Evolutionary conservation across 2,888 invertebrate species (phyloP).

Genomic region (Lingula anatina): DNA sequence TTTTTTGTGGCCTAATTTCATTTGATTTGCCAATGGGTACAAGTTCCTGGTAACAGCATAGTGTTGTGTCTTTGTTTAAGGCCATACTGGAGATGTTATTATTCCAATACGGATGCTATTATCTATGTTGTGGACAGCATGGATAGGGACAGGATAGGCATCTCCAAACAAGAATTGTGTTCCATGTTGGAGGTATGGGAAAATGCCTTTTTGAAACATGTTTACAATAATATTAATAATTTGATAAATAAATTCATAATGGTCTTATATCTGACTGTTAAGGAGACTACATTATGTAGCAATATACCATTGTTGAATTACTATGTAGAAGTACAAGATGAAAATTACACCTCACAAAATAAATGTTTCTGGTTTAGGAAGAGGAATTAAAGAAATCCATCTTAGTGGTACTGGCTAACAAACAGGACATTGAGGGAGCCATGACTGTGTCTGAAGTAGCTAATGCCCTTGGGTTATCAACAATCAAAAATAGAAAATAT

Average conservation of each 20-base stretch:
- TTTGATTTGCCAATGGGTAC: no score
- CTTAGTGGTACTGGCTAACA: constrained; percentile 94
- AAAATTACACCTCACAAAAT: no score
- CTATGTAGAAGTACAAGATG: no score
- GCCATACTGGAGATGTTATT: constrained; percentile 99
- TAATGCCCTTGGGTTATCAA: constrained; percentile 89
- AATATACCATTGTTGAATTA: no score
- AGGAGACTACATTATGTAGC: no score
- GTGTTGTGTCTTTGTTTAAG: constrained; percentile 58
- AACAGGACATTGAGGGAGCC: constrained; percentile 98
- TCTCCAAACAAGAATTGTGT: constrained; percentile 95
- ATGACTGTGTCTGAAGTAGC: constrained; percentile 94
- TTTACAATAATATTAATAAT: no score
- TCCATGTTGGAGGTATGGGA: constrained; percentile 87
- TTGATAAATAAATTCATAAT: no score
- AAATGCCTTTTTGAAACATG: no score
- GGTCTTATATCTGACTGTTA: no score
- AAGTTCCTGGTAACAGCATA: no score
- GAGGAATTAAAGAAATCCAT: constrained; percentile 95
- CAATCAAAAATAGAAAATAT: constrained; percentile 93
- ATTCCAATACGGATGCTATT: constrained; percentile 99
- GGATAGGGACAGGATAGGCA: constrained; percentile 96
- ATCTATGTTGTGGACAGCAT: constrained; percentile 99
- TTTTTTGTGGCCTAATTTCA: no score
- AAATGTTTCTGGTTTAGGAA: no score